Percentiles rank a stretch among this genome's conserved stretches.
phyloP scores from a whole-genome alignment of 2,888 invertebrate species.

The Mesopsocus fuscifrons region DNA sequence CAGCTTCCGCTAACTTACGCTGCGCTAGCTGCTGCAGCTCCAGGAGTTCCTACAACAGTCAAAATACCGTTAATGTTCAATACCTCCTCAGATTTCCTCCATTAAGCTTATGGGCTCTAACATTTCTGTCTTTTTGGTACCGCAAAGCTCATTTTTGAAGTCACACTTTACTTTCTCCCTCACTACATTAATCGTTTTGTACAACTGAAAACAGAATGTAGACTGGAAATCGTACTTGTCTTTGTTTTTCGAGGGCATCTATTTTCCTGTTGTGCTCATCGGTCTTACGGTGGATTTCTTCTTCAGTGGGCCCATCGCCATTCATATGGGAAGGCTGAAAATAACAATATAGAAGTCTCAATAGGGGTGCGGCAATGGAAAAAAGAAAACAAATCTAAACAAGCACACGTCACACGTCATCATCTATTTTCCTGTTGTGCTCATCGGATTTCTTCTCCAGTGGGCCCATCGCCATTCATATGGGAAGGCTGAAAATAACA shows the following conservation, averaged over 20 bases:
- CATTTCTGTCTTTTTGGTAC: too few relatives aligned
- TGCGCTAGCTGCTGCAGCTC: slow-evolving; percentile 25
- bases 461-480: neutral
- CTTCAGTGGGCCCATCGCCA: neutral
- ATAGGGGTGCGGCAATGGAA: neutral
- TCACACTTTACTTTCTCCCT: too few relatives aligned
- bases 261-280: slow-evolving; percentile 16
- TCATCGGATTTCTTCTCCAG: neutral
- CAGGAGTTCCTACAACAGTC: slow-evolving; percentile 21
- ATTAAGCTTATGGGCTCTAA: too few relatives aligned
- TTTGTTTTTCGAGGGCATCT: slow-evolving; percentile 13
- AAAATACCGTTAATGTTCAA: too few relatives aligned
- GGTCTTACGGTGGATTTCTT: neutral
- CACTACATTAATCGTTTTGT: too few relatives aligned
- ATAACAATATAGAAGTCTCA: neutral
- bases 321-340: neutral
- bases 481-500: neutral
- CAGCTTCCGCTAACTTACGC: slow-evolving; percentile 23
- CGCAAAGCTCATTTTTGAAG: too few relatives aligned
- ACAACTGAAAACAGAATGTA: too few relatives aligned
- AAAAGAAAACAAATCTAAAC: neutral
- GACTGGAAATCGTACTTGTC: too few relatives aligned
- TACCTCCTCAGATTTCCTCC: slow-evolving; percentile 21
- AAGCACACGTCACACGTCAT: neutral
- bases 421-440: slow-evolving; percentile 17